phyloP scores from a whole-genome alignment of 2,888 invertebrate species.

The Gasteruption jaculator region DNA sequence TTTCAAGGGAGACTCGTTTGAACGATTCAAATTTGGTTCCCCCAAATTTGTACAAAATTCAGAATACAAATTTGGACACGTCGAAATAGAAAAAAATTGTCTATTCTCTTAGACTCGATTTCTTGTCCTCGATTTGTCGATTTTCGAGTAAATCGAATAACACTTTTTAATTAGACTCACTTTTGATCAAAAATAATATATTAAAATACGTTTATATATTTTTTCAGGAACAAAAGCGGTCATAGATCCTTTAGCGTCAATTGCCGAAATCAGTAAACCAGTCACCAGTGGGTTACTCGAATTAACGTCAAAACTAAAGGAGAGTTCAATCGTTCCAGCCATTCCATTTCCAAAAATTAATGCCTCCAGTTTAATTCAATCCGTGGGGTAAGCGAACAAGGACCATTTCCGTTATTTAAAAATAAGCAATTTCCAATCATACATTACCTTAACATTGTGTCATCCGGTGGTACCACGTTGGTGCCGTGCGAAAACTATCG shows the following conservation, averaged over 20 bases:
- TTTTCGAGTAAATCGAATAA: no score
- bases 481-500: no score
- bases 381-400: conserved; percentile 42
- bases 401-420: background rate
- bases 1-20: no score
- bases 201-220: conserved; percentile 7
- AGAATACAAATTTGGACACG: no score
- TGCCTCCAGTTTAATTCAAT: conserved; percentile 40
- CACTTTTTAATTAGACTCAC: no score
- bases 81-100: no score
- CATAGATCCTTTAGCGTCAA: conserved; percentile 31
- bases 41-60: no score
- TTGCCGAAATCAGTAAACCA: conserved; percentile 43
- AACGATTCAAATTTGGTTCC: no score
- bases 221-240: conserved; percentile 19
- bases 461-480: no score
- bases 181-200: background rate
- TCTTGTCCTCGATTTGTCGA: no score
- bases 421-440: background rate
- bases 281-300: conserved; percentile 44
- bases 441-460: no score
- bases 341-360: conserved; percentile 46
- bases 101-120: no score
- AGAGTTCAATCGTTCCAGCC: conserved; percentile 45
- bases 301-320: conserved; percentile 48